These are phyloP conservation scores for Danio kyathit DNA, from an alignment of 2,797 vertebrate genomes.

Conservation along the genomic window DNA sequence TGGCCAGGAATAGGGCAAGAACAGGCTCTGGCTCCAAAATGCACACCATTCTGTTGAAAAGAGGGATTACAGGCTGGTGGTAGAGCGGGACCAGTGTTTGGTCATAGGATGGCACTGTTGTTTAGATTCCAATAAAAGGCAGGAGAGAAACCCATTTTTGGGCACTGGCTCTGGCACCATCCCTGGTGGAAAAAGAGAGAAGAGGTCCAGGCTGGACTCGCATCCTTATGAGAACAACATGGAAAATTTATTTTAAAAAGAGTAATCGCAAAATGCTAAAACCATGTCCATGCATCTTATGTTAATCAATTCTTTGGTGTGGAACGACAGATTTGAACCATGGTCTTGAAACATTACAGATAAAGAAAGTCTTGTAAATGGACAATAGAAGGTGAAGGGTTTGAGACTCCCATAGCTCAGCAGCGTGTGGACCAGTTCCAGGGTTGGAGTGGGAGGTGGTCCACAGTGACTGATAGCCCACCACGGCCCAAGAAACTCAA, in stretches of 20 bases:
- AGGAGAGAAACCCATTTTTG: too few species aligned
- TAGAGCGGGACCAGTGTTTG: too few species aligned
- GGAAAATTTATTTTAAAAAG: neutral
- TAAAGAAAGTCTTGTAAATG: conserved; percentile 33
- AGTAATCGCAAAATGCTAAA: neutral
- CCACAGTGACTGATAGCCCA: conserved; percentile 77
- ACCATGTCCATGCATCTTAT: neutral
- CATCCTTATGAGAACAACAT: neutral
- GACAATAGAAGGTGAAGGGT: conserved; percentile 41
- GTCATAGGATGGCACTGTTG: too few species aligned
- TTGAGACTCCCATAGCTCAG: conserved; percentile 29
- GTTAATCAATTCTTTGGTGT: neutral
- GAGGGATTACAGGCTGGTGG: too few species aligned
- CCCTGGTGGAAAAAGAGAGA: too few species aligned
- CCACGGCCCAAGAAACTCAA: conserved; percentile 71
- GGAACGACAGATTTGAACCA: neutral
- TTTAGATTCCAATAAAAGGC: too few species aligned
- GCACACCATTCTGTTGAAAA: too few species aligned
- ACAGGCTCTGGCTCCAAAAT: too few species aligned
- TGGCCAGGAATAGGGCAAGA: too few species aligned
- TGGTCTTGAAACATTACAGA: conserved; percentile 8
- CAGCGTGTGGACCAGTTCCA: conserved; percentile 19
- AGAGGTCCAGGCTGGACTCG: too few species aligned
- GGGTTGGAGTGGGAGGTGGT: conserved; percentile 43
- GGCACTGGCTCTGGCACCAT: too few species aligned